A percentile compares a stretch with the other conserved stretches of the same genome.
Conservation (phyloP, 2,113 vertebrate genomes). For the Megalops atlanticus region DNA sequence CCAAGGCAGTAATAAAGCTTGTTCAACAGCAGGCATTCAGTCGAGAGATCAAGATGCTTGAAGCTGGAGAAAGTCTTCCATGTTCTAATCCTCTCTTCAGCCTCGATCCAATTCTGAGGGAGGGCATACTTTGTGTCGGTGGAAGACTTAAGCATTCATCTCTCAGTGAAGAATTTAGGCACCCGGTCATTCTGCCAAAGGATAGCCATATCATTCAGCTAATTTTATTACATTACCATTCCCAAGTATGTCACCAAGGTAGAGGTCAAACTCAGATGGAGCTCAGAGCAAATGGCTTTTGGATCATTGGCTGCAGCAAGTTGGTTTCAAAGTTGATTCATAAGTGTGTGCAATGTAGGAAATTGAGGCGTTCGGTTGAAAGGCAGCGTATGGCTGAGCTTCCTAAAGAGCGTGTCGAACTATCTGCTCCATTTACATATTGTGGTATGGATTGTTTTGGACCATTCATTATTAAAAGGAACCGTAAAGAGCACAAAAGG, state of each 20-base stretch:
- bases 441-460: conserved; percentile 40
- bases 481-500: conserved; percentile 30
- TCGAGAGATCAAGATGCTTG: conserved; percentile 27
- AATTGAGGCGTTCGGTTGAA: conserved; percentile 11
- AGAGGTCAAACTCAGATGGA: neutral
- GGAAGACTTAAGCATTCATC: conserved; percentile 16
- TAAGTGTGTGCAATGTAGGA: conserved; percentile 8
- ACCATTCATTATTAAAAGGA: conserved; percentile 20
- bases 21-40: conserved; percentile 30
- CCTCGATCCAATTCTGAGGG: conserved; percentile 27
- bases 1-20: conserved; percentile 19
- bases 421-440: too few species aligned
- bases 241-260: conserved; percentile 22
- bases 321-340: conserved; percentile 10
- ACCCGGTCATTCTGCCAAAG: conserved; percentile 14
- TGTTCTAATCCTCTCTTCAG: conserved; percentile 26
- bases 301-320: conserved; percentile 16
- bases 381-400: conserved; percentile 31
- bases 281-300: conserved; percentile 18
- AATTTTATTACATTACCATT: conserved; percentile 14
- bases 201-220: conserved; percentile 21
- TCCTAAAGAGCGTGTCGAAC: conserved; percentile 28
- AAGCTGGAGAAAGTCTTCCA: neutral
- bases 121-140: conserved; percentile 17
- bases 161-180: conserved; percentile 14